These are phyloP conservation scores for Palythoa grandis DNA, from an alignment of 92 coral and sea anemone genomes.

Conservation along the genomic window DNA sequence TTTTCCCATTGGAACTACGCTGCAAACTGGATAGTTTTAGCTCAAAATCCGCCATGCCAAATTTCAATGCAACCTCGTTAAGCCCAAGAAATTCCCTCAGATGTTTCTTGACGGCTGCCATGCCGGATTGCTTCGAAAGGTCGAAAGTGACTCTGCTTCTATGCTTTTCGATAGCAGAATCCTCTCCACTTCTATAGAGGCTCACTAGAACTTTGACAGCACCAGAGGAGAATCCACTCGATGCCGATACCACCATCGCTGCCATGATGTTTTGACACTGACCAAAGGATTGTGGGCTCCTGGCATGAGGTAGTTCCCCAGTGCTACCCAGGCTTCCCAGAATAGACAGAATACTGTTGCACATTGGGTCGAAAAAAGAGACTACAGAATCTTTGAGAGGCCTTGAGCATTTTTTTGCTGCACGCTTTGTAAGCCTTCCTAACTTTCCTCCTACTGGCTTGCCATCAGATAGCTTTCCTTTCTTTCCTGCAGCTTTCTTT, in stretches of 20 bases:
- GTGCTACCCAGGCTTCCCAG: neutral
- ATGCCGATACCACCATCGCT: neutral
- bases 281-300: neutral
- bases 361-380: neutral
- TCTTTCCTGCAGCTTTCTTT: constrained; percentile 1
- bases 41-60: constrained; percentile 8
- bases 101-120: constrained; percentile 33
- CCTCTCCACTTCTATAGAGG: constrained; percentile 21
- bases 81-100: constrained; percentile 37
- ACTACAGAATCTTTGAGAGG: neutral
- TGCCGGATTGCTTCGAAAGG: neutral
- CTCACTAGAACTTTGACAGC: constrained; percentile 8
- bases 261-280: neutral
- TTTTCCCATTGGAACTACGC: constrained; percentile 36
- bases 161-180: constrained; percentile 18
- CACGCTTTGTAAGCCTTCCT: neutral
- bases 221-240: neutral
- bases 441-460: neutral
- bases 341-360: neutral
- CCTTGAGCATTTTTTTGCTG: neutral
- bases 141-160: constrained; percentile 21
- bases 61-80: constrained; percentile 18
- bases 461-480: constrained; percentile 26
- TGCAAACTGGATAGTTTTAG: constrained; percentile 2
- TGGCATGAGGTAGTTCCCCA: neutral